Evolutionary conservation across 2,888 invertebrate species (phyloP), one percentile per base, ranked within the genome.

Genomic region (Eretmocerus hayati): DNA sequence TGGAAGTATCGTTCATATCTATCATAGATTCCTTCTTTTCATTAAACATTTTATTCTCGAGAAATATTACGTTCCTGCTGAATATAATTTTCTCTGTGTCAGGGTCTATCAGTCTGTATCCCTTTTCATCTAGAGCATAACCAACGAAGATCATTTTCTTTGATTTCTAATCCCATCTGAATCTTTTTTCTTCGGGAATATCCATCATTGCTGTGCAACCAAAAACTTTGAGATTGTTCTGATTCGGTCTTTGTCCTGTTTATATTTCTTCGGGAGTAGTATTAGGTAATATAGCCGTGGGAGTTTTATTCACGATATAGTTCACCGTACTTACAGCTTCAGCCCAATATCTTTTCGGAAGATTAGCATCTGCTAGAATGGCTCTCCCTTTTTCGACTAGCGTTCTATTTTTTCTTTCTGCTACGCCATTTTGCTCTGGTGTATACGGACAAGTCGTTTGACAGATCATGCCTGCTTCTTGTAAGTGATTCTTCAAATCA

Each of bases 61-160:
- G 15, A 6, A 36, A 46, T 31, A n/a, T 47, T 0, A 56, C 57
- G 19, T 60, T 57, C 1, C 56, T 37, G 33, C 56, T 58, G 13
- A 52, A 51, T 2, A 16, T 52, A 2, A 56, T 22, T 22, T 45
- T 43, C 13, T 41, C 36, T n/a, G 18, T 44, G 3, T 2, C n/a
- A 5, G 36, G 37, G n/a, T 44, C 30, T 15, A n/a, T 32, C 9
- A 44, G 21, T 19, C 37, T 23, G n/a, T 26, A 19, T 19, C 26
- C 26, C 18, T 40, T 40, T 26, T 13, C 9, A 26, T 16, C 15
- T 8, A 11, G 15, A 23, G 22, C 5, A 37, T 37, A 44, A 19
- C 26, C 44, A 13, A 37, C 37, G 15, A 44, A 44, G 2, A 44
- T 26, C 9, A 37, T 11, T 11, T 44, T 26, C 13, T 13, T 19